Conservation (phyloP, 2,113 vertebrate species). For the Ardeotis arabs region DNA sequence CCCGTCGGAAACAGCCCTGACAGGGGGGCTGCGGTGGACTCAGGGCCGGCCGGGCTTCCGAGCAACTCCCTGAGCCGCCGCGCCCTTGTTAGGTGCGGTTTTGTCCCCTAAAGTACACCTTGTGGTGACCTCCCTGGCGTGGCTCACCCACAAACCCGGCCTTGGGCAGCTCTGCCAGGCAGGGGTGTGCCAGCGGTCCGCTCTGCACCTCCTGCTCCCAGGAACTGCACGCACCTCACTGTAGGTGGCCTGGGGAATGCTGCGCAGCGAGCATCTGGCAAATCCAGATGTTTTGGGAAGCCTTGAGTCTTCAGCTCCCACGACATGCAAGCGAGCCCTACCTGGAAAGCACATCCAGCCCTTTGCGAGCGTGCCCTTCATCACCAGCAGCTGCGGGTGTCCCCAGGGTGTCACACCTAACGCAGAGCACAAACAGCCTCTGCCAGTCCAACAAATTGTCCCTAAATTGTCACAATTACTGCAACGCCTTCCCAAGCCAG, state of each 20-base stretch:
- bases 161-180: neutral
- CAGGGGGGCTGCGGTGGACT: too few relatives aligned
- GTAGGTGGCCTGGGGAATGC: fast-evolving
- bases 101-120: fast-evolving
- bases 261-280: neutral
- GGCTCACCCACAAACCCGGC: fast-evolving
- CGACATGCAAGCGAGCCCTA: fast-evolving
- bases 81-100: neutral
- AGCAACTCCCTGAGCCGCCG: neutral
- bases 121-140: fast-evolving
- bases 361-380: fast-evolving
- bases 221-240: fast-evolving
- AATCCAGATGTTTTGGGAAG: neutral
- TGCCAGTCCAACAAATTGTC: neutral
- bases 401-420: fast-evolving
- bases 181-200: fast-evolving
- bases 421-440: neutral
- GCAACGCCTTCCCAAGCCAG: fast-evolving
- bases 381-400: fast-evolving
- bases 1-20: fast-evolving
- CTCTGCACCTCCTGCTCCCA: neutral
- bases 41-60: fast-evolving
- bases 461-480: neutral
- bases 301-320: fast-evolving
- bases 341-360: neutral